Evolutionary conservation across 2,888 invertebrate genomes (phyloP), one percentile per base, ranked within the genome.

Genomic region (Hyposoter dolosus): DNA sequence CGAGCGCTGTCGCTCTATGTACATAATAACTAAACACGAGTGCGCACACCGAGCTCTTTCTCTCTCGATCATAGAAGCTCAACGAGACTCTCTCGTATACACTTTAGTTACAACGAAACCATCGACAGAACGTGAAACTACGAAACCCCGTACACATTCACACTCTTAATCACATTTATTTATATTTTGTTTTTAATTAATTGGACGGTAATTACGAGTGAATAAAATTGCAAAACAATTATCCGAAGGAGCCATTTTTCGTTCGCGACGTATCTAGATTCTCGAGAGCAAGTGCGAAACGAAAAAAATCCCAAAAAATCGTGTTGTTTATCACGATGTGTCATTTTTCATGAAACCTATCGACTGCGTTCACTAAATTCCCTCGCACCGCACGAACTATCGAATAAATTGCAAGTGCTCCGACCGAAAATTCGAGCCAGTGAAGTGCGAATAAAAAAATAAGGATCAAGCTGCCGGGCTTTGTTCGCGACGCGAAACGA

Each of bases 11-110:
- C 88, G 85, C 90, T 92, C 91, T 91, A 90, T 92, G 91, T 89
- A 90, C 91, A 91, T 91, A 90, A 91, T 91, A 91, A 87, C 83
- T 83, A 83, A 53, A 90, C 90, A 89, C 88, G 89, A 90, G 91
- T 76, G 83, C 77, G 68, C 74, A 63, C 65, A 56, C 65, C 35
- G 65, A 76, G 50, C 32, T 28, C 86, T 89, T 89, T 90, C 88
- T 89, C 88, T 84, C 91, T 75, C 91, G 91, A 91, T 92, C 92
- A 91, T 92, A 92, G 92, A 92, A 88, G 91, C 87, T 82, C 78
- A 28, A 80, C 81, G 84, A 85, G 53, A 76, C 53, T 85, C 86
- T 86, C 83, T 81, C 77, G 60, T 86, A 83, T 81, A 83, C 60
- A 60, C 81, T 80, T 88, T 84, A 88, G 88, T 87, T 89, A 86